Base-by-base conservation (phyloP, 1,140 invertebrate species). In the Drosophila yakuba region DNA sequence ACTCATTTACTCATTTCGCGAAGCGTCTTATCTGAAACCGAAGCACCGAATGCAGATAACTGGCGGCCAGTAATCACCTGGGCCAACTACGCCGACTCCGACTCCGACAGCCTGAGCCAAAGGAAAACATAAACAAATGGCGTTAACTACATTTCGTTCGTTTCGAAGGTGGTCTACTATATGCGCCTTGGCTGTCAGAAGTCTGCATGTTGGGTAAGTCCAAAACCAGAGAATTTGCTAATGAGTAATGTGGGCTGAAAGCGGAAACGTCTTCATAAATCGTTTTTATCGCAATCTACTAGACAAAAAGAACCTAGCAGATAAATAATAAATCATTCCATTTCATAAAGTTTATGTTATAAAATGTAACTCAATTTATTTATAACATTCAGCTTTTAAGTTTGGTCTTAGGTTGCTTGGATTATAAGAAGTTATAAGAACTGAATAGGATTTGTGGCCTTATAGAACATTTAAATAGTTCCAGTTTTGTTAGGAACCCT, bases 1-100 rank as follows among this genome's bases (percentile, higher is more conserved):
- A 86, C 84, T 88, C 83, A 83, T 83, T 88, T 86, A 86, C 84
- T 88, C 83, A 83, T 86, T 86, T 83, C 48, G 83, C 79, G 71
- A 83, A 69, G 47, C 72, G 43, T 51, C 71, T 86, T 86, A 86
- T 86, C 83, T 83, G 41, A 23, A 50, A 45, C 60, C 32, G 68
- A 64, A 60, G 56, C 52, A 48, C 66, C 76, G 74, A 56, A 60
- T 56, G 60, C 56, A 60, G 74, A 76, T 76, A 76, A 68, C 63
- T 50, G 44, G 17, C n/a, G 50, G 44, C 47, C 51, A 62, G 59
- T 88, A 83, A 88, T 88, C 83, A 73, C 71, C 75, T 79, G 64
- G 20, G 64, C 43, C 64, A 58, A 47, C 59, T 35, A 41, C 57
- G 55, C 44, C 59, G 59, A 52, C 58, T 60, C 45, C 51, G 69